Percentiles rank a stretch among this genome's conserved stretches.
phyloP scores from a whole-genome alignment of 2,888 invertebrate species.

The Drosophila mimica region DNA sequence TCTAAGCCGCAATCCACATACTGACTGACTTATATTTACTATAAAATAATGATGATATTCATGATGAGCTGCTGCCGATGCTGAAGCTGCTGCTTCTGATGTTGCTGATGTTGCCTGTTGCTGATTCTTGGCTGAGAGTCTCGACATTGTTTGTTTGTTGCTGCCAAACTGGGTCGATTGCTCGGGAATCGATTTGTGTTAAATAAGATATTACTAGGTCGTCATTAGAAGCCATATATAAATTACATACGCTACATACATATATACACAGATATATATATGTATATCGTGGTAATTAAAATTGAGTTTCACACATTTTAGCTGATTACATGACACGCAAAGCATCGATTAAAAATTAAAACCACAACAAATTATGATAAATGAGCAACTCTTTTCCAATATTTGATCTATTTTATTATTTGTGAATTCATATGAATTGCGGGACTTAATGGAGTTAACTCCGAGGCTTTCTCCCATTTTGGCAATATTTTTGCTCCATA shows the following conservation, averaged over 20 bases:
- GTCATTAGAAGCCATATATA: conserved; percentile 39
- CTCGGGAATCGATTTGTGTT: conserved; percentile 47
- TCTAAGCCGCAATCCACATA: conserved; percentile 20
- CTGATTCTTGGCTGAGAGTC: conserved; percentile 22
- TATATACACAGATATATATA: too few relatives aligned
- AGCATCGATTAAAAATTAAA: background rate
- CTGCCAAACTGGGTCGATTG: conserved; percentile 55
- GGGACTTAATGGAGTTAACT: background rate
- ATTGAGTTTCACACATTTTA: background rate
- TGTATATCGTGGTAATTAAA: background rate
- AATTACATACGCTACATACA: background rate
- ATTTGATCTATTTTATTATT: background rate
- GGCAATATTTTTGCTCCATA: background rate
- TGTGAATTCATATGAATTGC: background rate
- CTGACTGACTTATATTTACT: background rate
- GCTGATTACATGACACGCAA: background rate
- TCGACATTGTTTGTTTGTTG: conserved; percentile 38
- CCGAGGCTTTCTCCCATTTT: background rate
- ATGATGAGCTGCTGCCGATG: conserved; percentile 3
- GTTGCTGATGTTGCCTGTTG: conserved; percentile 2
- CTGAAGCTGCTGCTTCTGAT: conserved; percentile 6
- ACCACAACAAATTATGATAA: background rate
- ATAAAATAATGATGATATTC: conserved; percentile 24
- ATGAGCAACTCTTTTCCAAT: background rate
- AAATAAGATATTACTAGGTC: conserved; percentile 57